Conservation (phyloP, 2,797 vertebrate species). For the Enteromius thamalakanensis region DNA sequence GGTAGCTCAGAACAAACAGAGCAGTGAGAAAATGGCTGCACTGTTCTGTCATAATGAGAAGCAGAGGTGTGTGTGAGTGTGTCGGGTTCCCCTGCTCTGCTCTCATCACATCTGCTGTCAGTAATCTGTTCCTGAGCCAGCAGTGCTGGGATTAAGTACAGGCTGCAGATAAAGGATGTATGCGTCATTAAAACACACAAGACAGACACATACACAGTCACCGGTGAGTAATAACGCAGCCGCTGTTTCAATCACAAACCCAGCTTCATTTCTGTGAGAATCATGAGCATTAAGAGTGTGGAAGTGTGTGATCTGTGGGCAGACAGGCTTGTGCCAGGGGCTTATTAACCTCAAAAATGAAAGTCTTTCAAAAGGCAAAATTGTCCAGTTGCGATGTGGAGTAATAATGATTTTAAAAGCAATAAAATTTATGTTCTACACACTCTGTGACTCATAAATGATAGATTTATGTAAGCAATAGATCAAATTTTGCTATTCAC, state of each 20-base stretch:
- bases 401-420: background rate
- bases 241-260: slow-evolving; percentile 11
- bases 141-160: slow-evolving; percentile 79
- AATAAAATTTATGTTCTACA: background rate
- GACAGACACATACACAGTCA: slow-evolving; percentile 58
- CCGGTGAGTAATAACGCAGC: slow-evolving; percentile 43
- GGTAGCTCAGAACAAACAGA: slow-evolving; percentile 37
- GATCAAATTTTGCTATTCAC: background rate
- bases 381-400: background rate
- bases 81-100: slow-evolving; percentile 60
- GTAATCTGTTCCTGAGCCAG: slow-evolving; percentile 81
- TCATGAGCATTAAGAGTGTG: slow-evolving; percentile 49
- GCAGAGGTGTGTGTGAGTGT: slow-evolving; percentile 44
- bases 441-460: background rate
- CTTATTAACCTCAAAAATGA: slow-evolving; percentile 26
- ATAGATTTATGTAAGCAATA: background rate
- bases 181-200: slow-evolving; percentile 77
- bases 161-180: slow-evolving; percentile 77
- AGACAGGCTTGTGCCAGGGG: slow-evolving; percentile 52
- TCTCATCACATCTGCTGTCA: slow-evolving; percentile 76
- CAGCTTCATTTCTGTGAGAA: slow-evolving; percentile 41
- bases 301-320: slow-evolving; percentile 52
- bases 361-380: background rate
- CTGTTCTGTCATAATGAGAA: slow-evolving; percentile 60
- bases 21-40: slow-evolving; percentile 58